Percentiles rank a stretch among this genome's conserved stretches.
Evolutionary conservation across 1,140 invertebrate genomes (phyloP).

Genomic region (Chironomus tepperi): DNA sequence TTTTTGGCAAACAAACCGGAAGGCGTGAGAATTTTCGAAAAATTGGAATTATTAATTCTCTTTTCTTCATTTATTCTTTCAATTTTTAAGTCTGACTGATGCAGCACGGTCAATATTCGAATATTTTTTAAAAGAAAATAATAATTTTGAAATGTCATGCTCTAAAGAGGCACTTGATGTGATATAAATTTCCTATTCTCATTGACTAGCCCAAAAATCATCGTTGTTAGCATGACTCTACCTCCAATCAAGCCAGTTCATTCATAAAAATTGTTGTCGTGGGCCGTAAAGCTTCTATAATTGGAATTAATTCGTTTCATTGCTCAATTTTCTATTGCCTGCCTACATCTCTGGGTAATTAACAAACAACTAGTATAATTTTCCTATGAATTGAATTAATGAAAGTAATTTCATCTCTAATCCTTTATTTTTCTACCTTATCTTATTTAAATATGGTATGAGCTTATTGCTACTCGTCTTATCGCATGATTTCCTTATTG

Average conservation of each 20-base stretch:
- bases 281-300: neutral
- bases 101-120: neutral
- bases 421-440: neutral
- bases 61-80: neutral
- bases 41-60: neutral
- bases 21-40: conserved; percentile 16
- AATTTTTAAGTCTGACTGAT: neutral
- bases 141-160: neutral
- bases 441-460: neutral
- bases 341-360: too few species aligned
- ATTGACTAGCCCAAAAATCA: neutral
- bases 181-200: conserved; percentile 22
- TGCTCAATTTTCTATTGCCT: neutral
- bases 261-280: neutral
- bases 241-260: neutral
- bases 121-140: neutral
- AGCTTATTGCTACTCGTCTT: too few species aligned
- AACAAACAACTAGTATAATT: too few species aligned
- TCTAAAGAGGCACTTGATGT: conserved; percentile 17
- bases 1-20: neutral
- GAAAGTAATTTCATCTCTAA: neutral
- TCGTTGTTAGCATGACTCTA: neutral
- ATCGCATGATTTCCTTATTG: neutral
- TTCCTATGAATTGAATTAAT: too few species aligned
- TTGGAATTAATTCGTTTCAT: neutral